Evolutionary conservation across 2,888 invertebrate species (phyloP), one percentile per base, ranked within the genome.

Genomic region (Petrolisthes cinctipes): DNA sequence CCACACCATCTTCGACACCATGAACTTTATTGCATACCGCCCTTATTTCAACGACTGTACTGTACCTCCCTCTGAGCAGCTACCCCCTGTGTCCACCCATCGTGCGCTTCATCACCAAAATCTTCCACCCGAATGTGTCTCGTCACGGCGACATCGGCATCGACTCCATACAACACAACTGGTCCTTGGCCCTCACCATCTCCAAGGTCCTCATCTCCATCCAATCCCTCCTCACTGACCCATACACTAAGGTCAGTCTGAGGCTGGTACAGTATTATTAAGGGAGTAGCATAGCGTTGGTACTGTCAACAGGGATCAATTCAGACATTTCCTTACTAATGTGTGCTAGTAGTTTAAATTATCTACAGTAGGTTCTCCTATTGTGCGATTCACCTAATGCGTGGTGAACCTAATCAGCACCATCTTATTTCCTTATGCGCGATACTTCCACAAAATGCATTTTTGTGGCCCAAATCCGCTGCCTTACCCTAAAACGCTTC

Each of bases 61-160:
- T 23, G 11, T 82, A 51, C 68, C 82, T 20, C 54, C 53, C 53
- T 68, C 51, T 66, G 9, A 2, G 86, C 92, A 94, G 96, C 91
- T 98, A 98, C 93, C 98, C 98, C 0, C 96, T 98, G 96, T 95
- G 95, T 91, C 98, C 98, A 20, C 98, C 98, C 0, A 95, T 96
- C 86, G 97, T 98, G 0, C 94, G 97, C 37, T 98, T 98, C 94
- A 94, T 98, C 89, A 98, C 98, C 0, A 97, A 96, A 93, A 97
- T 98, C 91, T 95, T 97, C 92, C 98, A 98, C 93, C 98, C 98
- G 6, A 98, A 98, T 93, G 96, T 98, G 86, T 97, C 97, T 4
- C 95, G 98, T 0, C 98, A 98, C 93, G 98, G 98, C 4, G 98
- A 98, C 93, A 97, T 98, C 82, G 98, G 98, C 88, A 96, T 98